Percentiles rank a stretch among this genome's conserved stretches.
Conservation (phyloP, 2,113 vertebrate genomes). For the Alectura lathami region DNA sequence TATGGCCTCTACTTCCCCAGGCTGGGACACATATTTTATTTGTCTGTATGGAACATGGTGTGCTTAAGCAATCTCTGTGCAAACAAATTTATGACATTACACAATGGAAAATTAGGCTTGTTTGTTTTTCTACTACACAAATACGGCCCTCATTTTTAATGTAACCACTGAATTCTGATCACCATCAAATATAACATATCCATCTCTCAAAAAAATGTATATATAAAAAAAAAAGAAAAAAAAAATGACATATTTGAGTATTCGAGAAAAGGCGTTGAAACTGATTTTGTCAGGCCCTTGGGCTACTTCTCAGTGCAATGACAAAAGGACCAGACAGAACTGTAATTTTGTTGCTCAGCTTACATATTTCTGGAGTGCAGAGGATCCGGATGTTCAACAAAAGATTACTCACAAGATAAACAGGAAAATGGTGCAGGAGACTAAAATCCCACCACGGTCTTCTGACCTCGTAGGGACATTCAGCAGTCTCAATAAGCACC, state of each 20-base stretch:
- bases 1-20: background rate
- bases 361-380: background rate
- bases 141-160: background rate
- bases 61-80: background rate
- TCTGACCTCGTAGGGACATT: background rate
- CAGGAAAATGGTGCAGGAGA: background rate
- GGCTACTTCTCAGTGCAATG: background rate
- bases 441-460: background rate
- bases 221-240: background rate
- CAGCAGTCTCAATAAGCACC: background rate
- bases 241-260: background rate
- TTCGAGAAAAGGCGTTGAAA: background rate
- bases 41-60: background rate
- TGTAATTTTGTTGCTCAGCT: background rate
- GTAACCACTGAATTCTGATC: background rate
- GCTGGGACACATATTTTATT: background rate
- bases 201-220: background rate
- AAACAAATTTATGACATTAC: background rate
- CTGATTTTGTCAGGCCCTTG: background rate
- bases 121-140: background rate
- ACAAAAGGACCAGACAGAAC: conserved; percentile 27
- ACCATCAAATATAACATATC: background rate
- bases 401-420: background rate
- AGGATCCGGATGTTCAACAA: background rate
- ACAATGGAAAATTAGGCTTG: background rate